These are phyloP conservation scores for Chrysolina americana DNA, from an alignment of 2,888 invertebrate genomes.

Conservation along the genomic window DNA sequence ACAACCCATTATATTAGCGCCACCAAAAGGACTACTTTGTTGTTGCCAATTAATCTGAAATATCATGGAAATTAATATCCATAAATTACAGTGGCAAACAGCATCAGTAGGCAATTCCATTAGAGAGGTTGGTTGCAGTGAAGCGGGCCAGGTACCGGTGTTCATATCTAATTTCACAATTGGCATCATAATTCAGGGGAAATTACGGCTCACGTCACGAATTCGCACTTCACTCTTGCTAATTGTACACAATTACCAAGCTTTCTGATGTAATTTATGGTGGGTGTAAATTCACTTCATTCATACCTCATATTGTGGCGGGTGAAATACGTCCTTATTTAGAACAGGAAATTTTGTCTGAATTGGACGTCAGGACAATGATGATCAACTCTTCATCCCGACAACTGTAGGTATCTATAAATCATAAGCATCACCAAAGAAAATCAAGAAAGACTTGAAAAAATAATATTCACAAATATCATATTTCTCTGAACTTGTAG, in stretches of 20 bases:
- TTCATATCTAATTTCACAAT: slow-evolving; percentile 68
- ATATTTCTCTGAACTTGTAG: too few species aligned
- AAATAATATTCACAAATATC: too few species aligned
- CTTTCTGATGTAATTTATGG: slow-evolving; percentile 66
- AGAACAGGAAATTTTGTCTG: neutral
- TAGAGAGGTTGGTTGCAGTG: slow-evolving; percentile 55
- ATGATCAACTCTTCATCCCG: too few species aligned
- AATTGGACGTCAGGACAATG: too few species aligned
- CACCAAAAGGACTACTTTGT: slow-evolving; percentile 45
- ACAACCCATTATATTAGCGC: slow-evolving; percentile 39
- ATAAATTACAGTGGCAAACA: slow-evolving; percentile 67
- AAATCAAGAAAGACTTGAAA: too few species aligned
- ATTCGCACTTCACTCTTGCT: slow-evolving; percentile 56
- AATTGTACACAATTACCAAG: slow-evolving; percentile 58
- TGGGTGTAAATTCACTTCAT: slow-evolving; percentile 57
- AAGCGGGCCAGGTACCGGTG: slow-evolving; percentile 51
- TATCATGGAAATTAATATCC: slow-evolving; percentile 67
- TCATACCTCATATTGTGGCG: slow-evolving; percentile 2
- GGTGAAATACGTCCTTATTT: slow-evolving; percentile 7
- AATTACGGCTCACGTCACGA: slow-evolving; percentile 54
- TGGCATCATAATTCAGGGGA: slow-evolving; percentile 67
- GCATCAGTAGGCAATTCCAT: slow-evolving; percentile 67
- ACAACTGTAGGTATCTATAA: too few species aligned
- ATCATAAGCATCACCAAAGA: too few species aligned
- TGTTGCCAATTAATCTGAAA: slow-evolving; percentile 60